phyloP scores from a whole-genome alignment of 2,797 vertebrate genomes.

The Fringilla coelebs region DNA sequence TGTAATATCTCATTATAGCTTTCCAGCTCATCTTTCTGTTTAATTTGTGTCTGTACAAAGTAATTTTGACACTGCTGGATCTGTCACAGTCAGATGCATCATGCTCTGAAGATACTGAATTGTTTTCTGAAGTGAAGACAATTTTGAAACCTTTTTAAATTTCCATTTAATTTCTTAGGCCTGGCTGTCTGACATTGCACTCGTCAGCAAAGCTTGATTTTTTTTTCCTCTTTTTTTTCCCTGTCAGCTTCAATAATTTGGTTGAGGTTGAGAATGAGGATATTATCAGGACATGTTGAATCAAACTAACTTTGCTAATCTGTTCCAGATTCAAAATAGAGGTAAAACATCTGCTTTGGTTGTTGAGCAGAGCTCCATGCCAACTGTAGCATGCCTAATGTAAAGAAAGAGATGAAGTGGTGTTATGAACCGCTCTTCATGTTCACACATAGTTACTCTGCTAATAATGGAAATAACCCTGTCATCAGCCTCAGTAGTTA shows the following conservation, averaged over 20 bases:
- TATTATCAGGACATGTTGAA: not conserved
- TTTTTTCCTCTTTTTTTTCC: not conserved
- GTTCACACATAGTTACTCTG: constrained; percentile 9
- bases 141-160: not conserved
- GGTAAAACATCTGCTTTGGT: constrained; percentile 20
- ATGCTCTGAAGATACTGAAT: not conserved
- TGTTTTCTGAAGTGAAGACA: not conserved
- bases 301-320: not conserved
- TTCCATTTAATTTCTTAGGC: not conserved
- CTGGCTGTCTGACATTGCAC: not conserved
- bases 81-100: not conserved
- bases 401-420: not conserved
- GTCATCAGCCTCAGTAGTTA: not conserved
- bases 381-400: constrained; percentile 1
- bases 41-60: not conserved
- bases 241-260: not conserved
- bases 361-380: not conserved
- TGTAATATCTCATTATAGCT: not conserved
- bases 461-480: constrained; percentile 16
- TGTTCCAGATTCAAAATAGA: constrained; percentile 34
- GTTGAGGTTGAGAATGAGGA: not conserved
- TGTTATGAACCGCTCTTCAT: not conserved
- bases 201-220: not conserved
- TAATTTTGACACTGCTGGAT: not conserved
- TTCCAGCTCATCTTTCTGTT: not conserved